Base-by-base conservation (phyloP, 2,113 vertebrate genomes). In the Patagioenas fasciata region DNA sequence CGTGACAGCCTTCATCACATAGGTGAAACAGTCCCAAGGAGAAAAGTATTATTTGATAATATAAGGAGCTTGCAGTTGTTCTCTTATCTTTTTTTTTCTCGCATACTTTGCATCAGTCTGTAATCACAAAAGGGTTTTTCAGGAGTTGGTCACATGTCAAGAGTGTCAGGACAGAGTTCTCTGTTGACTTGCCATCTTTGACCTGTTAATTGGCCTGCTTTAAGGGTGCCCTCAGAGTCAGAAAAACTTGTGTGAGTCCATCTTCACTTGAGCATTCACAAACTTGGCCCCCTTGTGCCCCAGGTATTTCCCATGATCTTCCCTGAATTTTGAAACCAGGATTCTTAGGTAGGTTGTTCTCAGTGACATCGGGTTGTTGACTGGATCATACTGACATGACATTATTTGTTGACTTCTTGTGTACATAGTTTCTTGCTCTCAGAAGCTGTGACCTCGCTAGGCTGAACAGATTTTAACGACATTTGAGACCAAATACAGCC, bases 121-220 rank as follows among this genome's bases (percentile, higher is more conserved):
- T 20, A 84, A 56, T 26, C 31, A 25, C 48, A 44, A 61, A 73
- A 81, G 15, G 15, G 4, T 62, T 79, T 87, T 74, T 20, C n/a
- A 54, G 19, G n/a, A 47, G 6, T 1, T 44, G 26, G 18, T 77
- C 18, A 7, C 7, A 2, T 14, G 5, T 23, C 64, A 74, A 54
- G 18, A 53, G 13, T 17, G 25, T 81, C 31, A 81, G 28, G 36
- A 36, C 29, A 70, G 34, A 56, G 20, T n/a, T 1, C 74, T 48
- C 67, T 15, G 13, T 16, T 50, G 16, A 14, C 17, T 40, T 48
- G 6, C 7, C 6, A 42, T 38, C 19, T 21, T 75, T 64, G n/a
- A 57, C 5, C 9, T 0, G 0, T 44, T 13, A 26, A 14, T 7
- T 64, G 29, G 53, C 16, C 10, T 44, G 20, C 20, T 77, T 34